Evolutionary conservation across 2,113 vertebrate genomes (phyloP).

Genomic region (Malaclemys terrapin): DNA sequence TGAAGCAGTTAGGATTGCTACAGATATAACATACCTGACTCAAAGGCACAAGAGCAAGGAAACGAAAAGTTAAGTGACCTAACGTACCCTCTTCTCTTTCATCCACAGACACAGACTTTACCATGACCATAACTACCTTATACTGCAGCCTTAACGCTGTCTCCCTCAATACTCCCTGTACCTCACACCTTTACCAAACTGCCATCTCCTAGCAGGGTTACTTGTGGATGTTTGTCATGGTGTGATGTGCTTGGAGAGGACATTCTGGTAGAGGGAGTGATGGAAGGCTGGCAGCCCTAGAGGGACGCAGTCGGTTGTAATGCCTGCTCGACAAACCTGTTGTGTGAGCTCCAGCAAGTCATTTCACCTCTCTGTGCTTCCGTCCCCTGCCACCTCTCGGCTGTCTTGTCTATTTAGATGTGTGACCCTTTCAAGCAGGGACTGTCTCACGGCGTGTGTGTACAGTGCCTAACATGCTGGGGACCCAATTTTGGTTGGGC

Average conservation of each 20-base stretch:
- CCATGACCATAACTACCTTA: no score
- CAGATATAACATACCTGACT: neutral
- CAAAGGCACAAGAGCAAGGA: neutral
- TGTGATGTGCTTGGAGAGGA: no score
- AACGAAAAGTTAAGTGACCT: conserved; percentile 1
- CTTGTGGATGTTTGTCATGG: no score
- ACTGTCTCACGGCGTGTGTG: neutral
- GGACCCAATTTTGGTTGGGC: neutral
- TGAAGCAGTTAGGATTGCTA: neutral
- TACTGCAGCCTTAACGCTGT: no score
- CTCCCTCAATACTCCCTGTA: no score
- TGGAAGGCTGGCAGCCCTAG: neutral
- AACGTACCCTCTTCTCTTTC: neutral
- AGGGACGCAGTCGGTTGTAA: neutral
- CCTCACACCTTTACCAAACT: no score
- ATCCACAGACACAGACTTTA: neutral
- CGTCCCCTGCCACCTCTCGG: neutral
- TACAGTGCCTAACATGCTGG: neutral
- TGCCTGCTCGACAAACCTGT: neutral
- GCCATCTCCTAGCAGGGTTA: no score
- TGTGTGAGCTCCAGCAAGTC: neutral
- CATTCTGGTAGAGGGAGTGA: no score
- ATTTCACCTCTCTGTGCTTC: neutral
- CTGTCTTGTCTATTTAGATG: neutral
- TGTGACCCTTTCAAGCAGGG: neutral